Evolutionary conservation across 2,113 vertebrate species (phyloP).

Genomic region (Cyanistes caeruleus): DNA sequence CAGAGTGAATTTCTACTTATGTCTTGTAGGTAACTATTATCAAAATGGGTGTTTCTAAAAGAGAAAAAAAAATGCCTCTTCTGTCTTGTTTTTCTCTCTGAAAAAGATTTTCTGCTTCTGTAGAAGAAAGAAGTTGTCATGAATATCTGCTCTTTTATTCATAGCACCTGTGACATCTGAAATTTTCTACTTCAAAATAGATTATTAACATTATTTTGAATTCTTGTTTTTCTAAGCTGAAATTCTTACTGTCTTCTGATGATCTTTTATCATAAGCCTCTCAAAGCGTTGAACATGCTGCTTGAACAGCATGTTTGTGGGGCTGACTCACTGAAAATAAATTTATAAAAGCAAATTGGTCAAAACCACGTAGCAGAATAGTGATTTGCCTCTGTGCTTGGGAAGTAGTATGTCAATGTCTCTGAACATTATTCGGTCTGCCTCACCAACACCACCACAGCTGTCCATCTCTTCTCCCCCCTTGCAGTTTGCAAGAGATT

Average conservation of each 20-base stretch:
- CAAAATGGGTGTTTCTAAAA: not conserved
- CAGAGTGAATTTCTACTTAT: constrained; percentile 4
- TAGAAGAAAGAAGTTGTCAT: constrained; percentile 16
- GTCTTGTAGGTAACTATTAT: not conserved
- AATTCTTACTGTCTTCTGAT: constrained; percentile 9
- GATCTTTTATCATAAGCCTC: not conserved
- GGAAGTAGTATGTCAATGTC: not conserved
- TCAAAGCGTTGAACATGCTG: not conserved
- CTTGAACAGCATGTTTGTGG: not conserved
- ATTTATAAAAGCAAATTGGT: not conserved
- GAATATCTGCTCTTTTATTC: not conserved
- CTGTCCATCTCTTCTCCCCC: not conserved
- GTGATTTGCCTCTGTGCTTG: not conserved
- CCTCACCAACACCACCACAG: not conserved
- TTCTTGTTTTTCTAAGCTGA: constrained; percentile 22
- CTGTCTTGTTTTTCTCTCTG: not conserved
- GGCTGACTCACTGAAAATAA: not conserved
- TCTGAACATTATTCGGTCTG: not conserved
- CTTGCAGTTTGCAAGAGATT: not conserved
- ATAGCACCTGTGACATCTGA: not conserved
- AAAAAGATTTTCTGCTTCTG: not conserved
- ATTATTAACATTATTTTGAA: constrained; percentile 20
- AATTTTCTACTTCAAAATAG: constrained; percentile 13
- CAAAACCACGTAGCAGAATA: not conserved
- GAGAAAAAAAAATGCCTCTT: not conserved